These are phyloP conservation scores for Dynastes hyllus DNA, from an alignment of 2,888 invertebrate genomes.

Conservation along the genomic window DNA sequence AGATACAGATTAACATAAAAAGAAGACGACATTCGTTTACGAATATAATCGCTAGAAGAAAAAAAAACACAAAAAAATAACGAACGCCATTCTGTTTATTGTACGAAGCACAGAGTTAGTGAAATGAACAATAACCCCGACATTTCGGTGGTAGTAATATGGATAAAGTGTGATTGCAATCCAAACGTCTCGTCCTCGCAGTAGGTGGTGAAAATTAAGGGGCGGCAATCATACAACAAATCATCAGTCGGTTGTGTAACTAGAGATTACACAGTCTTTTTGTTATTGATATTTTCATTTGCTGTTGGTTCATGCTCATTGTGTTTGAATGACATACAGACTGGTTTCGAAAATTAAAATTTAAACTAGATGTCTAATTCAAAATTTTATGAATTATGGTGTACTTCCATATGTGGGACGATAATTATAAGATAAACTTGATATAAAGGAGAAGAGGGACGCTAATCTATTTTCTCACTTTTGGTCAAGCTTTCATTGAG, in stretches of 20 bases:
- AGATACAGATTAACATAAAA: constrained; percentile 4
- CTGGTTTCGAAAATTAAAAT: no score
- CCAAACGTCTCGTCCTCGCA: constrained; percentile 64
- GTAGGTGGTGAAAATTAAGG: constrained; percentile 65
- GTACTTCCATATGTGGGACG: no score
- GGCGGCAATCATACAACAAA: constrained; percentile 65
- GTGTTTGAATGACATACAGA: neutral
- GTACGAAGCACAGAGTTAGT: constrained; percentile 21
- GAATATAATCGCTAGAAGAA: neutral
- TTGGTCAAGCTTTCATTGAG: no score
- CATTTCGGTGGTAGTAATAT: constrained; percentile 61
- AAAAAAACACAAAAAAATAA: constrained; percentile 26
- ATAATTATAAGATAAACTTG: no score
- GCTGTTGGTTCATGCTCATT: neutral
- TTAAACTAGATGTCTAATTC: no score
- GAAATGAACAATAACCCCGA: constrained; percentile 35
- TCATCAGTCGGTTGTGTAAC: constrained; percentile 57
- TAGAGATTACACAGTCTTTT: constrained; percentile 47
- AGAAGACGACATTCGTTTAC: neutral
- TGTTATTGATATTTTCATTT: constrained; percentile 48
- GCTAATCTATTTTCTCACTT: no score
- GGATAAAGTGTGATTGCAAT: constrained; percentile 68
- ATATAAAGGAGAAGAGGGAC: no score
- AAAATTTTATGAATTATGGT: no score
- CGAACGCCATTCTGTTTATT: constrained; percentile 31